phyloP scores from a whole-genome alignment of 2,888 invertebrate genomes.

The Arge pagana region DNA sequence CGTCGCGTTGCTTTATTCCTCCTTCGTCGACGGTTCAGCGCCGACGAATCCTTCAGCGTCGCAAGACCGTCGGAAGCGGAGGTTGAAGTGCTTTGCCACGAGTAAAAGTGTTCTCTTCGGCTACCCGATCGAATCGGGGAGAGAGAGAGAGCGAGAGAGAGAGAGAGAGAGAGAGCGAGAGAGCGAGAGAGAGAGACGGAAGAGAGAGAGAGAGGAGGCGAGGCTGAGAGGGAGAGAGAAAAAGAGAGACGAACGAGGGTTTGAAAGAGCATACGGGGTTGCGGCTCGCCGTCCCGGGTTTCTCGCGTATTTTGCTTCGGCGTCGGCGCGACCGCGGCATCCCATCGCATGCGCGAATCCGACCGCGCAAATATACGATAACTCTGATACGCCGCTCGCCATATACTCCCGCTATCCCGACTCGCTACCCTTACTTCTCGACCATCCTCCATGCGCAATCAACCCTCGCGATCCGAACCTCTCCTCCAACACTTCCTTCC shows the following conservation, averaged over 20 bases:
- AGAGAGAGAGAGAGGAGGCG: no score
- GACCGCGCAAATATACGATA: constrained; percentile 37
- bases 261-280: constrained; percentile 31
- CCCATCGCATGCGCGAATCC: constrained; percentile 45
- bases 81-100: constrained; percentile 30
- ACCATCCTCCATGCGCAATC: constrained; percentile 12
- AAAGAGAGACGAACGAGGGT: no score
- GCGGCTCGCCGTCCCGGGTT: constrained; percentile 40
- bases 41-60: background rate
- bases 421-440: constrained; percentile 17
- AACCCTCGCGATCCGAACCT: no score
- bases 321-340: constrained; percentile 43
- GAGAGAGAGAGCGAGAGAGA: no score
- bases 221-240: no score
- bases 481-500: constrained; percentile 31
- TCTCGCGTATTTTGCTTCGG: constrained; percentile 44
- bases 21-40: no score
- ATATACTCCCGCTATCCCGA: no score
- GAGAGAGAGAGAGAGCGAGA: no score
- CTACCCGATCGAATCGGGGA: constrained; percentile 45
- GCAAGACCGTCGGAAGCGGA: constrained; percentile 25
- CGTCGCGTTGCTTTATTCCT: no score
- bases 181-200: no score
- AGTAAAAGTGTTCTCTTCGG: constrained; percentile 45
- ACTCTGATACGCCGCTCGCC: constrained; percentile 20